Base-by-base conservation (phyloP, 1,140 invertebrate genomes). In the Andricus grossulariae region DNA sequence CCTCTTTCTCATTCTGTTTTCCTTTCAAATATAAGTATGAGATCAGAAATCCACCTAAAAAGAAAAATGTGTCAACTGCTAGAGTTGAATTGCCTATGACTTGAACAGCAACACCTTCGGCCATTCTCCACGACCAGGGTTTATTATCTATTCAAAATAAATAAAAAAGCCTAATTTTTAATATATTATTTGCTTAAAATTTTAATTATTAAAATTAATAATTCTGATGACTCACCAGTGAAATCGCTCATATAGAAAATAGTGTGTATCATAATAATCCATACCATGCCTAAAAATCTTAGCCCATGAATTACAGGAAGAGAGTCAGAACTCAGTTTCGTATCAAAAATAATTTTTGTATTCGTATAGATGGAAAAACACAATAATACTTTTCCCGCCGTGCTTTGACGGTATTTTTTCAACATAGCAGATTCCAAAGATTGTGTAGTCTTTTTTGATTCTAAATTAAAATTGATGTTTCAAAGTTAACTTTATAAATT, bases 41-140 rank as follows among this genome's bases (percentile, higher is more conserved):
- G 13, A 93, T 25, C 0, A 93, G 82, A 78, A 93, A 91, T 11
- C 92, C 92, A 80, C 92, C 91, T 6, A 89, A 76, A 76, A 92
- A 92, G 74, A 93, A 91, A 81, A 86, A 93, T 0, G 92, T 93
- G 72, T 93, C 92, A 6, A 93, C 92, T 0, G 90, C 90, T 3
- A 91, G 79, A 0, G 87, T 88, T 0, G 90, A 88, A 76, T 92
- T 92, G 74, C 80, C 88, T 16, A 92, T 49, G 10, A 90, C 73
- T 83, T 93, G 92, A 1, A 84, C 57, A 0, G 75, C 50, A 19
- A 91, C 85, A 19, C 79, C 83, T 72, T 91, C 86, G 0, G 86
- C 80, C 76, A 89, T 74, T 71, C 88, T 81, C 76, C 81, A 89
- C 4, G 79, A 71, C 79, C 78, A 82, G 0, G 72, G 0, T 73